Evolutionary conservation across 2,888 invertebrate species (phyloP).

Genomic region (Cataglyphis cursor): DNA sequence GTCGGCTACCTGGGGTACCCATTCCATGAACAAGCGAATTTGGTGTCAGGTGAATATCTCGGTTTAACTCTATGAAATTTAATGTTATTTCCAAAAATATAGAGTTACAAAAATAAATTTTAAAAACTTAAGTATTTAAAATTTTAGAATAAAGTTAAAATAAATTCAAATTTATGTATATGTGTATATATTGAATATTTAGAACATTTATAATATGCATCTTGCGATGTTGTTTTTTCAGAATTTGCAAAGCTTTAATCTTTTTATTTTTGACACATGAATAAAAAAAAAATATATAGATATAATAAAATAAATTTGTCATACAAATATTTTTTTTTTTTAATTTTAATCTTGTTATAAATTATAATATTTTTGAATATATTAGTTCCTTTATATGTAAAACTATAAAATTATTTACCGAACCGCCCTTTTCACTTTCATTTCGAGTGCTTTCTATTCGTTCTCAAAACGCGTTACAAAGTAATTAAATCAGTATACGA

Average conservation of each 20-base stretch:
- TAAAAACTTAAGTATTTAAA: not conserved
- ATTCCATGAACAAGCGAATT: slow-evolving; percentile 56
- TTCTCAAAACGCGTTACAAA: slow-evolving; percentile 30
- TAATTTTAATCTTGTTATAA: not conserved
- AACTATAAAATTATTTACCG: not conserved
- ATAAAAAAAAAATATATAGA: not conserved
- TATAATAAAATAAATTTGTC: not conserved
- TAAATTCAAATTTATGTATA: not conserved
- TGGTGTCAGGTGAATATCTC: not conserved
- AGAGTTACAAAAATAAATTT: not conserved
- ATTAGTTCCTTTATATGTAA: not conserved
- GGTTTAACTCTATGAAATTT: not conserved
- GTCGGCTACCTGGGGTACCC: slow-evolving; percentile 75
- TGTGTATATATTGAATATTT: not conserved
- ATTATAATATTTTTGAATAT: not conserved
- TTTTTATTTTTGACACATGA: not conserved
- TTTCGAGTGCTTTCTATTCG: slow-evolving; percentile 26
- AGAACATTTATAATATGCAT: not conserved
- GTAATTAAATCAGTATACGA: slow-evolving; percentile 50
- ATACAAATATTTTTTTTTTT: not conserved
- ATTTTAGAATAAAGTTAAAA: not conserved
- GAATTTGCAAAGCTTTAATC: not conserved
- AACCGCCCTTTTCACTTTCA: slow-evolving; percentile 18
- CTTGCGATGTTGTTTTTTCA: not conserved
- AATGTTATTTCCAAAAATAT: not conserved